phyloP scores from a whole-genome alignment of 2,113 vertebrate genomes.

The Cyphomyrus discorhynchus region DNA sequence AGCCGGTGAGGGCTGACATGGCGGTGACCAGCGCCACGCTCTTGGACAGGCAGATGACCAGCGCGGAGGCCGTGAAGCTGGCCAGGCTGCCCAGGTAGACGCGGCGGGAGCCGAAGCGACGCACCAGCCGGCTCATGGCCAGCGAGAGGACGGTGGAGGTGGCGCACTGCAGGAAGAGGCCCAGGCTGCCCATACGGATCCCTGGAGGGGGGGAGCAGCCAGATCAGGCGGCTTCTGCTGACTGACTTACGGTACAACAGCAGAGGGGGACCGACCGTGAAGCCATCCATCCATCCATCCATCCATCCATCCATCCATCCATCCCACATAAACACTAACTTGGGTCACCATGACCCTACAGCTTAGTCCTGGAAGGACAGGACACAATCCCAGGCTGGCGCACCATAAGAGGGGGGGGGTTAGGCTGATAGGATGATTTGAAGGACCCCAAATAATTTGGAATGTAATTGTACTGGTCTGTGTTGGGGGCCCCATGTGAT shows the following conservation, averaged over 20 bases:
- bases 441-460: background rate
- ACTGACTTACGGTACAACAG: background rate
- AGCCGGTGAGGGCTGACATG: slow-evolving; percentile 59
- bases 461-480: background rate
- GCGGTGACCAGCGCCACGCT: slow-evolving; percentile 26
- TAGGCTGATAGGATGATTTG: background rate
- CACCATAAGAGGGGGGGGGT: background rate
- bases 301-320: background rate
- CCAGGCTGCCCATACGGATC: slow-evolving; percentile 68
- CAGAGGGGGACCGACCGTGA: background rate
- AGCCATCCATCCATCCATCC: background rate
- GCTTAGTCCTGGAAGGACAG: background rate
- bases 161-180: slow-evolving; percentile 68
- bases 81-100: slow-evolving; percentile 68
- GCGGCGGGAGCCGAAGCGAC: slow-evolving; percentile 52
- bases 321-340: background rate
- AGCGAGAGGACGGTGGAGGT: slow-evolving; percentile 70
- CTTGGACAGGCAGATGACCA: slow-evolving; percentile 30
- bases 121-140: slow-evolving; percentile 60
- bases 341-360: background rate
- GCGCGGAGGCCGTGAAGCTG: slow-evolving; percentile 54
- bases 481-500: background rate
- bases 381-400: background rate
- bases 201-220: slow-evolving; percentile 38
- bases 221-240: background rate